Conservation (phyloP, 2,797 vertebrate genomes). For the Selene dorsalis region DNA sequence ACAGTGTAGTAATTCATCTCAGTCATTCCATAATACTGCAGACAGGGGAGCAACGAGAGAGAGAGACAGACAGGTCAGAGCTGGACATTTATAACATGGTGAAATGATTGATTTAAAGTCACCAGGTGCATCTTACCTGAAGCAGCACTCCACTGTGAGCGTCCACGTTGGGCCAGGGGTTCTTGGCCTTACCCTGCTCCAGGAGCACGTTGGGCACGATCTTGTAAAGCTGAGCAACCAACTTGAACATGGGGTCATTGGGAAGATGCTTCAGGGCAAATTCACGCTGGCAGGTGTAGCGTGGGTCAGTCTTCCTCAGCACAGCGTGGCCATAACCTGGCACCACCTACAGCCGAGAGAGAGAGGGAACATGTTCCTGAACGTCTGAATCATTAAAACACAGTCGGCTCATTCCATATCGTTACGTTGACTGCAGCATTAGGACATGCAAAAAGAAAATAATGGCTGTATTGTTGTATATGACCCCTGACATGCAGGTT, state of each 20-base stretch:
- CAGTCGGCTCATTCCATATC: not conserved
- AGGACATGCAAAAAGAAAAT: not conserved
- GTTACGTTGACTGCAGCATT: not conserved
- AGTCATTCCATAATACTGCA: constrained; percentile 95
- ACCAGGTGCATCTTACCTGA: constrained; percentile 90
- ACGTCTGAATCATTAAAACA: not conserved
- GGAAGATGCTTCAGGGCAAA: constrained; percentile 98
- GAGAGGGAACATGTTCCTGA: not conserved
- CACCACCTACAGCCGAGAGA: constrained; percentile 86
- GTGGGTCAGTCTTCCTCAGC: constrained; percentile 95
- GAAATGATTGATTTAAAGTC: not conserved
- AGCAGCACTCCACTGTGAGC: constrained; percentile 97
- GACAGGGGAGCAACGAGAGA: not conserved
- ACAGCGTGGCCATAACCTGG: constrained; percentile 97
- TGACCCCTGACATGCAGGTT: not conserved
- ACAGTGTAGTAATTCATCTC: constrained; percentile 99
- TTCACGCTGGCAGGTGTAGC: constrained; percentile 95
- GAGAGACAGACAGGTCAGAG: not conserved
- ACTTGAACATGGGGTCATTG: constrained; percentile 94
- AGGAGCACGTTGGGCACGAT: constrained; percentile 95
- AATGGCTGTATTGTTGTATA: not conserved
- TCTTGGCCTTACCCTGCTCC: constrained; percentile 99
- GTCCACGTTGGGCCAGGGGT: constrained; percentile 99
- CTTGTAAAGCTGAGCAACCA: constrained; percentile 97
- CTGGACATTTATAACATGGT: accelerated